These are phyloP conservation scores for Phoenicopterus ruber DNA, from an alignment of 2,113 vertebrate species.

Conservation along the genomic window DNA sequence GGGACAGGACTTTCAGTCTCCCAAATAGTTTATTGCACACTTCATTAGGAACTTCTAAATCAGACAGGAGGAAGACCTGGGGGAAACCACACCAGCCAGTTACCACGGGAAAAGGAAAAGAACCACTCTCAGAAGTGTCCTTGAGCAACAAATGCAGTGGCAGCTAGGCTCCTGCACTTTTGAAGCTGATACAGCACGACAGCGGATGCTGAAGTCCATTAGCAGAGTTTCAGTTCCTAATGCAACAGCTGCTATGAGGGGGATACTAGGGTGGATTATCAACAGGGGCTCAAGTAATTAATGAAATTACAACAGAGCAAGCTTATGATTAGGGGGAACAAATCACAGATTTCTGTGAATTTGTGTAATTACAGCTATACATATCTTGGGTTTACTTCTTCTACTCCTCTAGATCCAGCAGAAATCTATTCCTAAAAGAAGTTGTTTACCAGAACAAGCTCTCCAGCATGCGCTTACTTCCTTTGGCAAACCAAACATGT, in stretches of 20 bases:
- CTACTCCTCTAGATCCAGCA: not conserved
- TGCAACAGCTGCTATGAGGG: not conserved
- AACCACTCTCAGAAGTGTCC: not conserved
- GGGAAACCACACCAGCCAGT: not conserved
- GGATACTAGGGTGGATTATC: not conserved
- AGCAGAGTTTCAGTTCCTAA: not conserved
- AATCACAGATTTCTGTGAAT: not conserved
- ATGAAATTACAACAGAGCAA: not conserved
- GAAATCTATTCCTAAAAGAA: not conserved
- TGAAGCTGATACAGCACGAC: not conserved
- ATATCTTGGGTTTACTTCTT: not conserved
- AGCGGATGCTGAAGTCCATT: not conserved
- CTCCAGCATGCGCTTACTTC: not conserved
- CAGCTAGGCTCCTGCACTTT: not conserved
- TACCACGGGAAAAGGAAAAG: not conserved
- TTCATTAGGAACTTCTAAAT: not conserved
- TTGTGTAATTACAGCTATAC: not conserved
- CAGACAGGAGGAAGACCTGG: not conserved
- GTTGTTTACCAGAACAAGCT: not conserved
- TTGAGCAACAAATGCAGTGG: not conserved
- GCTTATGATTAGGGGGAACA: not conserved
- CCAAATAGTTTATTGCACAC: not conserved
- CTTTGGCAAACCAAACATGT: not conserved
- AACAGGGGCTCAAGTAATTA: not conserved
- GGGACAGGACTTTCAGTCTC: not conserved